A percentile compares a stretch with the other conserved stretches of the same genome.
These are phyloP conservation scores for Drosophila tanythrix DNA, from an alignment of 2,888 invertebrate species.

Conservation along the genomic window DNA sequence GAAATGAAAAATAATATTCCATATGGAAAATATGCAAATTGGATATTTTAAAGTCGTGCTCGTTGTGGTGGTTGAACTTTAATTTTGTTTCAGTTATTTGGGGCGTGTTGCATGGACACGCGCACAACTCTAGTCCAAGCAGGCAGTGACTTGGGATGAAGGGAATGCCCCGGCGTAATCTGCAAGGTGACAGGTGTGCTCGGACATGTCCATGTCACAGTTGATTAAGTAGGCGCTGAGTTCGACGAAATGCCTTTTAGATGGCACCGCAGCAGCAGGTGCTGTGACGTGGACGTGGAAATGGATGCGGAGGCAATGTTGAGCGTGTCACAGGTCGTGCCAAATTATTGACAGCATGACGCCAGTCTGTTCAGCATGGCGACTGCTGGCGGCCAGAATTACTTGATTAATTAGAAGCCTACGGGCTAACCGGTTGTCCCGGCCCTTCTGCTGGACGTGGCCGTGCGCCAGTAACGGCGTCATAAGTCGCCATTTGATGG, in stretches of 20 bases:
- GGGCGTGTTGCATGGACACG: background rate
- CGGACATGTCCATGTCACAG: slow-evolving; percentile 73
- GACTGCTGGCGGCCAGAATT: slow-evolving; percentile 33
- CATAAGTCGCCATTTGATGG: slow-evolving; percentile 56
- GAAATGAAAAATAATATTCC: background rate
- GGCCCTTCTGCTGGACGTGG: slow-evolving; percentile 1
- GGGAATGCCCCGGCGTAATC: slow-evolving; percentile 36
- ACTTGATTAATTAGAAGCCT: slow-evolving; percentile 73
- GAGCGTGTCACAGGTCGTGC: slow-evolving; percentile 64
- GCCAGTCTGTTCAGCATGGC: slow-evolving; percentile 28
- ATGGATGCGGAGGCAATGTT: slow-evolving; percentile 11
- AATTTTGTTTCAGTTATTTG: background rate
- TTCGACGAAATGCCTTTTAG: slow-evolving; percentile 78
- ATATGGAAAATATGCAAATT: background rate
- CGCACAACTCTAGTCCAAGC: slow-evolving; percentile 6
- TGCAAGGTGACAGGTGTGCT: slow-evolving; percentile 70
- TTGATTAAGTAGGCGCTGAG: slow-evolving; percentile 80
- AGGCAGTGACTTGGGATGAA: background rate
- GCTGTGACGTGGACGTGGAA: slow-evolving; percentile 3
- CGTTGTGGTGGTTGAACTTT: background rate
- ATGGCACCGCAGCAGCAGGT: slow-evolving; percentile 47
- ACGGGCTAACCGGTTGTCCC: slow-evolving; percentile 32
- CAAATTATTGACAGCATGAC: slow-evolving; percentile 76
- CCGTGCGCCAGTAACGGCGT: slow-evolving; percentile 29
- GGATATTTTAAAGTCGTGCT: background rate